These are phyloP conservation scores for Lithobius niger DNA, from an alignment of 1,140 invertebrate genomes.

Conservation along the genomic window DNA sequence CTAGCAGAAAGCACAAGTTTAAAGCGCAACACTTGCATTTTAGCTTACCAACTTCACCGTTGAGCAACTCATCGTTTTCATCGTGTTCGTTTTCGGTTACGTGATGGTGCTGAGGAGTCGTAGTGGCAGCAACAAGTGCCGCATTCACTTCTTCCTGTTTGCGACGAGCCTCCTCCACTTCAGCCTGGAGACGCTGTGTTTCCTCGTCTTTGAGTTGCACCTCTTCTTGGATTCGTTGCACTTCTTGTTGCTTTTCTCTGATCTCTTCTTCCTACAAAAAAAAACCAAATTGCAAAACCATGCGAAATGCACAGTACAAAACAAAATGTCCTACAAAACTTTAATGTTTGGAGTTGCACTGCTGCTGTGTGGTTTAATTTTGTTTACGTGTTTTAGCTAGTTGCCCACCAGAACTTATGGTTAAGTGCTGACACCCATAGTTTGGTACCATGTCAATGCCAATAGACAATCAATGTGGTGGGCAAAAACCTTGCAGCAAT, in stretches of 20 bases:
- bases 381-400: too few relatives aligned
- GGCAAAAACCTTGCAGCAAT: too few relatives aligned
- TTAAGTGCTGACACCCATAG: too few relatives aligned
- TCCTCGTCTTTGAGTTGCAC: conserved; percentile 78
- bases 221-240: conserved; percentile 70
- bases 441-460: too few relatives aligned
- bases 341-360: too few relatives aligned
- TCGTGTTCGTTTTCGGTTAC: conserved; percentile 55
- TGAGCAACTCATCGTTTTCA: conserved; percentile 51
- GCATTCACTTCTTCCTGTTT: conserved; percentile 63
- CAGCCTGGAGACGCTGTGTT: conserved; percentile 66
- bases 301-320: not conserved
- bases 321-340: conserved; percentile 10
- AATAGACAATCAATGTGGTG: too few relatives aligned
- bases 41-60: conserved; percentile 65
- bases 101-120: conserved; percentile 64
- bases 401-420: too few relatives aligned
- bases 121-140: conserved; percentile 56
- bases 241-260: conserved; percentile 69
- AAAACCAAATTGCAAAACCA: not conserved
- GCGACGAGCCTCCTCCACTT: conserved; percentile 67
- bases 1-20: too few relatives aligned
- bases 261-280: conserved; percentile 62
- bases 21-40: too few relatives aligned
- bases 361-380: too few relatives aligned